These are phyloP conservation scores for Scytalopus superciliaris DNA, from an alignment of 2,113 vertebrate species.

Conservation along the genomic window DNA sequence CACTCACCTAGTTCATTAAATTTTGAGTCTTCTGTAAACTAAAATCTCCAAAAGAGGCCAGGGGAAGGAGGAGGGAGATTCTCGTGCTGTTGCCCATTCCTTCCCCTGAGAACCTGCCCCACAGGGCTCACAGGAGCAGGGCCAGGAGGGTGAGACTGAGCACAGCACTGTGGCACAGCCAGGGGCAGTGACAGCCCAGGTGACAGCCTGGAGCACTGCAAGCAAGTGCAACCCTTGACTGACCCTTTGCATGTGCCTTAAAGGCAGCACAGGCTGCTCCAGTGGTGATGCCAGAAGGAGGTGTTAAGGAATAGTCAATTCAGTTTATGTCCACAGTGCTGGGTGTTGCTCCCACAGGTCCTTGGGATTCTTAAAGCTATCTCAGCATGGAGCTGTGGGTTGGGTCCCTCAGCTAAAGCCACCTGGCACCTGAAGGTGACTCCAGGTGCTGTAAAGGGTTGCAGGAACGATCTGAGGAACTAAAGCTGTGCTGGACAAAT, in stretches of 20 bases:
- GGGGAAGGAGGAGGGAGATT: background rate
- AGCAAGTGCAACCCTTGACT: background rate
- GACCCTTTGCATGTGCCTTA: background rate
- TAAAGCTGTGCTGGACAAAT: background rate
- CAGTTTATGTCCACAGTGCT: background rate
- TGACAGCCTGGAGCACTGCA: background rate
- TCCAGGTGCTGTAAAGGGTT: background rate
- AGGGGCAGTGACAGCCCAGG: no score
- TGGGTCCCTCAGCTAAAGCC: background rate
- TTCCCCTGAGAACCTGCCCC: background rate
- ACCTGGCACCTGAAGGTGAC: rapidly evolving
- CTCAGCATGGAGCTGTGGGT: background rate
- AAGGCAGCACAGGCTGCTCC: background rate
- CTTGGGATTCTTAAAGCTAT: background rate
- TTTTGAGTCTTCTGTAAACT: background rate
- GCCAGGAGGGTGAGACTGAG: background rate
- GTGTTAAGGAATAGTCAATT: background rate
- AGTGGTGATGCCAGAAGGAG: background rate
- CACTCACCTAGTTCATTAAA: background rate
- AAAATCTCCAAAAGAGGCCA: background rate
- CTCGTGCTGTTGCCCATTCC: rapidly evolving
- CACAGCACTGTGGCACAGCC: no score
- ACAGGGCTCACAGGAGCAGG: background rate
- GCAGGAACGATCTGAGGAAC: background rate
- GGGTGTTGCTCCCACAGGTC: rapidly evolving